Evolutionary conservation across 2,888 invertebrate genomes (phyloP).

Genomic region (Iphiclides podalirius): DNA sequence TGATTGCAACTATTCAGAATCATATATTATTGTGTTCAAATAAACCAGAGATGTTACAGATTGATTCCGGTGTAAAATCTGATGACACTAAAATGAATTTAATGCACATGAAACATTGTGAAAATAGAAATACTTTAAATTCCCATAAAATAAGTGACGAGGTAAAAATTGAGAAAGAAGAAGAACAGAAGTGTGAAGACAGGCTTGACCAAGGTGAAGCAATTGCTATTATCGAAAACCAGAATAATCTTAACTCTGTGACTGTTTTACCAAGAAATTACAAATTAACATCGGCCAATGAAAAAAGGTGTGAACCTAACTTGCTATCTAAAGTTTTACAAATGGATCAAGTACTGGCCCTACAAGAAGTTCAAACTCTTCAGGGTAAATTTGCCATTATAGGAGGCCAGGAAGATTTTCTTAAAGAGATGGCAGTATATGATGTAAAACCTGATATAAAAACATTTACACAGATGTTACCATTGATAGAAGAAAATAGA

Average conservation of each 20-base stretch:
- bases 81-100: background rate
- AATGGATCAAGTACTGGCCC: constrained; percentile 80
- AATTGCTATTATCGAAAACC: constrained; percentile 24
- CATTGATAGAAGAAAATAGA: constrained; percentile 83
- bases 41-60: constrained; percentile 29
- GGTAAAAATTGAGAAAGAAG: background rate
- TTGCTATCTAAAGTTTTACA: constrained; percentile 81
- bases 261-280: constrained; percentile 16
- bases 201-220: constrained; percentile 14
- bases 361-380: constrained; percentile 79
- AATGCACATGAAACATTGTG: background rate
- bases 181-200: background rate
- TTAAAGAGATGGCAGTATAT: constrained; percentile 85
- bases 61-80: constrained; percentile 24
- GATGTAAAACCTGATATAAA: constrained; percentile 86
- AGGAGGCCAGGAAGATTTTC: constrained; percentile 89
- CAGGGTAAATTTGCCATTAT: constrained; percentile 87
- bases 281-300: constrained; percentile 21
- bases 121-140: background rate
- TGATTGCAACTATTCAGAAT: constrained; percentile 55
- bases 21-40: constrained; percentile 34
- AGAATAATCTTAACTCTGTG: constrained; percentile 25
- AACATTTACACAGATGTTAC: constrained; percentile 88
- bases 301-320: constrained; percentile 78
- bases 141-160: too few species aligned